These are phyloP conservation scores for Donacobius atricapilla DNA, from an alignment of 2,113 vertebrate species.

Conservation along the genomic window DNA sequence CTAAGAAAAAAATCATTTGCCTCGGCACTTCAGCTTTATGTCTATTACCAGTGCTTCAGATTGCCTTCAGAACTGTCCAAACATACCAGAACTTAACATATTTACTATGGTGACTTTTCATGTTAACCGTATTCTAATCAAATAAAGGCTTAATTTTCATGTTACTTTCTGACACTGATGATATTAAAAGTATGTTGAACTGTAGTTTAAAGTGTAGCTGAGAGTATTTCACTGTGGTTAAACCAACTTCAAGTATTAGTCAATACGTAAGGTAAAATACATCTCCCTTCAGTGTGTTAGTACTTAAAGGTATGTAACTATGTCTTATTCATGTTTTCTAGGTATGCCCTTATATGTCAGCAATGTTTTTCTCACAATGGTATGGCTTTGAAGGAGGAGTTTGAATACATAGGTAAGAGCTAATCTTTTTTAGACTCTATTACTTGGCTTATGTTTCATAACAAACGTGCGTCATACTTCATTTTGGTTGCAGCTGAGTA, in stretches of 20 bases:
- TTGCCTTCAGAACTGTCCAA: not conserved
- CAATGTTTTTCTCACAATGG: slow-evolving; percentile 98
- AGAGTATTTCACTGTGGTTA: not conserved
- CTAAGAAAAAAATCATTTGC: not conserved
- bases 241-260: not conserved
- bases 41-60: not conserved
- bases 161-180: not conserved
- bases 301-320: not conserved
- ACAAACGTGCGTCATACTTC: not conserved
- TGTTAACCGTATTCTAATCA: not conserved
- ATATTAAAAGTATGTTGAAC: not conserved
- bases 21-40: not conserved
- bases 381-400: slow-evolving; percentile 98
- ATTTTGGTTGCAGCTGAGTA: not conserved
- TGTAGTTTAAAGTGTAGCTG: not conserved
- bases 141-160: not conserved
- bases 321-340: slow-evolving; percentile 63
- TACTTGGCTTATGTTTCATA: not conserved
- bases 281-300: not conserved
- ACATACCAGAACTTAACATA: not conserved
- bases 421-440: not conserved
- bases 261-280: not conserved
- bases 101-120: not conserved
- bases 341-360: slow-evolving; percentile 97
- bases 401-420: slow-evolving; percentile 96